Conservation (phyloP, 2,888 invertebrate genomes). For the Oasisia sp. region DNA sequence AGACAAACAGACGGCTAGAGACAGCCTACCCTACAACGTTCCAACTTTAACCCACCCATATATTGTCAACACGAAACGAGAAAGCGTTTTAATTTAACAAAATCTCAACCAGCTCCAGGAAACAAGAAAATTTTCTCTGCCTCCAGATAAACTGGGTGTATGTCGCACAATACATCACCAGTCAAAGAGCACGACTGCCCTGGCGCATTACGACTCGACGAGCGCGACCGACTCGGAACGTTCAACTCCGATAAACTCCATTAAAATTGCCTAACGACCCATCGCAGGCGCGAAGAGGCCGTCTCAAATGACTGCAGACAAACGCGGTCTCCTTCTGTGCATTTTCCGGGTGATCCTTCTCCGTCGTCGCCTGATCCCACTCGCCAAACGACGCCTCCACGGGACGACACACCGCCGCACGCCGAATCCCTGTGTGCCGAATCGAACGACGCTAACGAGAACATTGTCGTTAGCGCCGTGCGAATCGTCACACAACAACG, state of each 20-base stretch:
- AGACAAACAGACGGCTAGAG: too few relatives aligned
- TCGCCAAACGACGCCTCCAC: not conserved
- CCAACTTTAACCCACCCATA: too few relatives aligned
- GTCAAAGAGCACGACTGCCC: not conserved
- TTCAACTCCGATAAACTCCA: not conserved
- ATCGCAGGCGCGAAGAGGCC: not conserved
- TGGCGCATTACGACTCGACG: not conserved
- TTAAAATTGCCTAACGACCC: not conserved
- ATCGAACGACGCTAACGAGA: not conserved
- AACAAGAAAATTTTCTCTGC: too few relatives aligned
- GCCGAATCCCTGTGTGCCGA: not conserved
- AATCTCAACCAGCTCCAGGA: too few relatives aligned
- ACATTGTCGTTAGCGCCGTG: not conserved
- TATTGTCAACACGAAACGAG: too few relatives aligned
- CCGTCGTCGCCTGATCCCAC: not conserved
- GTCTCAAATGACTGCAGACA: not conserved
- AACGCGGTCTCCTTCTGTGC: not conserved
- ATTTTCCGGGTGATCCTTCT: not conserved
- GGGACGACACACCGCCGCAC: not conserved
- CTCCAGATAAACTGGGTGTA: not conserved
- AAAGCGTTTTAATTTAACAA: too few relatives aligned
- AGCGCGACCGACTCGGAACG: not conserved
- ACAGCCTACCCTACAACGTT: too few relatives aligned
- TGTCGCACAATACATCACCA: not conserved
- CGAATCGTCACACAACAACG: not conserved